These are phyloP conservation scores for Mamestra brassicae DNA, from an alignment of 2,888 invertebrate genomes.

Conservation along the genomic window DNA sequence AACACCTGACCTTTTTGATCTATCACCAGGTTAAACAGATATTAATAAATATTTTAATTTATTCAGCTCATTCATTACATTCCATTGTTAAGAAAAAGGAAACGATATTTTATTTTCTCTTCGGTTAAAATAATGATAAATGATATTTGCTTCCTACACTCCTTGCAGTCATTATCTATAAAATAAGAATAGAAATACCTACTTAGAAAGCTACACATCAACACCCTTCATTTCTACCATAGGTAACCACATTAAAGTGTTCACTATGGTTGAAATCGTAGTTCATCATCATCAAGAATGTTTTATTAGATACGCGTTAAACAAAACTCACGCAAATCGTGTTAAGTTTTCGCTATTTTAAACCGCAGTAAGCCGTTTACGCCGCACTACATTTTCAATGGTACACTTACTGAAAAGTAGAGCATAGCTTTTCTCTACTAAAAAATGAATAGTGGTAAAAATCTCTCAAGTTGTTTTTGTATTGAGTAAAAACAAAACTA, in stretches of 20 bases:
- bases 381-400: neutral
- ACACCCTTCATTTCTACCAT: neutral
- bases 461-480: neutral
- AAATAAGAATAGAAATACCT: neutral
- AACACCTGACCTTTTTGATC: slow-evolving; percentile 1
- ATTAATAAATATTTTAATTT: slow-evolving; percentile 3
- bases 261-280: neutral
- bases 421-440: slow-evolving; percentile 12
- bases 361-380: slow-evolving; percentile 13
- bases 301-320: neutral
- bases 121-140: neutral
- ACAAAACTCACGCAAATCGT: slow-evolving; percentile 25
- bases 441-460: neutral
- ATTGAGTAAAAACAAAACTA: too few species aligned
- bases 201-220: neutral
- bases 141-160: too few species aligned
- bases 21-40: neutral
- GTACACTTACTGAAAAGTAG: slow-evolving; percentile 14
- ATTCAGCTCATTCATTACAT: slow-evolving; percentile 5
- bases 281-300: neutral
- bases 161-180: too few species aligned
- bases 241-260: neutral
- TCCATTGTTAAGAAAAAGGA: neutral
- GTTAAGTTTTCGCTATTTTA: neutral
- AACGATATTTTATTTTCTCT: neutral